Conservation (phyloP, 2,797 vertebrate species). For the Ctenopoma multispine region DNA sequence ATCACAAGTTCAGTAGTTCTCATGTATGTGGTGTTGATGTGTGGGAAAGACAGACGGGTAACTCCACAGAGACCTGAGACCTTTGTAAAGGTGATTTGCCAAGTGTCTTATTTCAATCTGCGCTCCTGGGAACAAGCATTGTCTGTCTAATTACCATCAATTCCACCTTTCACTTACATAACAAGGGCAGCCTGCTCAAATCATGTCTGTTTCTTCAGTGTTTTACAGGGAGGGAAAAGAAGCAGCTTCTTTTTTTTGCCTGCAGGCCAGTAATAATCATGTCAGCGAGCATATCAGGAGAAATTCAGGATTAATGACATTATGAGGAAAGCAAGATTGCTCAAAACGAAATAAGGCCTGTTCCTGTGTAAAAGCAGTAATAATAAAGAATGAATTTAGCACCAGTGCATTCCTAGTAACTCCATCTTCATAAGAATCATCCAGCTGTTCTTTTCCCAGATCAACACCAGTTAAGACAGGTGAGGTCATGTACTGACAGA, state of each 20-base stretch:
- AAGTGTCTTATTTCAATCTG: conserved; percentile 28
- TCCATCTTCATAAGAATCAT: background rate
- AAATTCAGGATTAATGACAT: background rate
- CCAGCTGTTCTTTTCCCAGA: background rate
- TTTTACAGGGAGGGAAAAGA: background rate
- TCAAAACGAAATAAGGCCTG: background rate
- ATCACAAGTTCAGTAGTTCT: background rate
- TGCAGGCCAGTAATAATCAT: too few species aligned
- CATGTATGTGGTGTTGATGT: background rate
- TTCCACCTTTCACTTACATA: conserved; percentile 30
- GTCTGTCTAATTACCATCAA: conserved; percentile 35
- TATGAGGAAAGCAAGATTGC: background rate
- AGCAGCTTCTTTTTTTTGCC: background rate
- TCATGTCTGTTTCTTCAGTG: background rate
- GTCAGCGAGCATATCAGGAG: background rate
- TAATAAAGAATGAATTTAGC: background rate
- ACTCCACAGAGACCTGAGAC: conserved; percentile 14
- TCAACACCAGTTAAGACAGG: background rate
- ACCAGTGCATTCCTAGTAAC: background rate
- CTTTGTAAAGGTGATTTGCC: conserved; percentile 29
- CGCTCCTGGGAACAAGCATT: conserved; percentile 35
- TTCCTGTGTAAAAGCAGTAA: background rate
- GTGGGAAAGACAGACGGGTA: conserved; percentile 29
- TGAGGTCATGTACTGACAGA: conserved; percentile 33
- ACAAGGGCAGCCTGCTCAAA: conserved; percentile 1